Conservation (phyloP, 2,888 invertebrate species). For the Tachina lurida region DNA sequence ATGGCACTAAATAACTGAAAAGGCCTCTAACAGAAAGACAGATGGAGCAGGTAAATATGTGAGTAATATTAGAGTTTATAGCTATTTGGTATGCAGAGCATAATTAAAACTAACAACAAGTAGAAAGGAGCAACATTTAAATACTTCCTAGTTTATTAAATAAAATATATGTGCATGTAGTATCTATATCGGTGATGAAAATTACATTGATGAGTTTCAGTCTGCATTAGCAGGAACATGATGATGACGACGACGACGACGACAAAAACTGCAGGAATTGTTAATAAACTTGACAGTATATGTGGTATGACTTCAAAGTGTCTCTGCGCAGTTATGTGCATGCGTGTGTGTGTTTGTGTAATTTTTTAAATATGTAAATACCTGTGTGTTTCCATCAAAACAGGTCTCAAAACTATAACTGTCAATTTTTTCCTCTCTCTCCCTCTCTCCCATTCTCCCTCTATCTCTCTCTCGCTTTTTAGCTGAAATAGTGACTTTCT, state of each 20-base stretch:
- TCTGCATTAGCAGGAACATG: conserved; percentile 10
- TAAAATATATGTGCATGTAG: conserved; percentile 41
- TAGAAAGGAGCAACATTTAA: conserved; percentile 71
- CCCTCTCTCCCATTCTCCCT: too few species aligned
- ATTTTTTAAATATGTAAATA: conserved; percentile 65
- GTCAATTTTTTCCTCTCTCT: conserved; percentile 57
- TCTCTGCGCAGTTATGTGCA: conserved; percentile 2
- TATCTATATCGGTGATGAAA: conserved; percentile 32
- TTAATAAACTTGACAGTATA: conserved; percentile 69
- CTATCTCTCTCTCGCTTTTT: background rate
- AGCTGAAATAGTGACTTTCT: conserved; percentile 54
- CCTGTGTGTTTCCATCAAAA: conserved; percentile 52
- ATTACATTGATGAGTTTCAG: conserved; percentile 27
- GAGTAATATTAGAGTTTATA: conserved; percentile 6
- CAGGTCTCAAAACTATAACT: conserved; percentile 70
- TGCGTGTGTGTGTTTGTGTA: background rate
- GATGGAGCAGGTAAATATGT: too few species aligned
- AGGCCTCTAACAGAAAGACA: background rate
- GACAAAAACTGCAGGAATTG: conserved; percentile 55
- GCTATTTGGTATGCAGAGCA: conserved; percentile 53
- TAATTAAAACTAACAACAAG: conserved; percentile 65
- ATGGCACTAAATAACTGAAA: background rate
- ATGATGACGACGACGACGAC: conserved; percentile 27
- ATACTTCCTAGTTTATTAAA: conserved; percentile 81
- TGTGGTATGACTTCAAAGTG: conserved; percentile 22